Evolutionary conservation across 2,797 vertebrate species (phyloP).

Genomic region (Leuciscus waleckii): DNA sequence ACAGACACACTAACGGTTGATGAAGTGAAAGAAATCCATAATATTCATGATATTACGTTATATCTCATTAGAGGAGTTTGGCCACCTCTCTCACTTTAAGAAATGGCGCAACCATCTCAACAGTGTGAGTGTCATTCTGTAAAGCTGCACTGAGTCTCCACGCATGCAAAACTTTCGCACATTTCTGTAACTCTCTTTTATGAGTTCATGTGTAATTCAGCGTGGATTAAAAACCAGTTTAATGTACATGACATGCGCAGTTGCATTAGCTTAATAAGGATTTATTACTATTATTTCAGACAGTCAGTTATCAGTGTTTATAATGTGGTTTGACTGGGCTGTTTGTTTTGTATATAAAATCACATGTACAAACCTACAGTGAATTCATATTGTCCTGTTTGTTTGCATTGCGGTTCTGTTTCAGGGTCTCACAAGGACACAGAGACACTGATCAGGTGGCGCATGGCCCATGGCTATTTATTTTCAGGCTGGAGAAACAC

Average conservation of each 20-base stretch:
- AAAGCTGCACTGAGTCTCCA: constrained; percentile 4
- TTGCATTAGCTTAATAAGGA: neutral
- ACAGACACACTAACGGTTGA: neutral
- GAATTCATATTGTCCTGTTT: neutral
- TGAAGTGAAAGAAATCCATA: constrained; percentile 17
- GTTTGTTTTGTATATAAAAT: neutral
- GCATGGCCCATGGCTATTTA: constrained; percentile 75
- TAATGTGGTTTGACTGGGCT: neutral
- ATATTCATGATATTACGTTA: neutral
- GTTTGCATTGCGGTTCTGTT: constrained; percentile 15
- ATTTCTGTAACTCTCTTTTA: neutral
- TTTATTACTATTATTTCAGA: neutral
- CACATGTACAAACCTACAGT: neutral
- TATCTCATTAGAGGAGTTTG: neutral
- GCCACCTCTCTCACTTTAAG: neutral
- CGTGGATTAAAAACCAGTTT: neutral
- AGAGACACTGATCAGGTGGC: constrained; percentile 75
- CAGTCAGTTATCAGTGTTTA: neutral
- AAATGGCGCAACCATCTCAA: constrained; percentile 30
- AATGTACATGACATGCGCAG: neutral
- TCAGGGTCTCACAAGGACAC: constrained; percentile 78
- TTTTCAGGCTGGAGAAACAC: constrained; percentile 78
- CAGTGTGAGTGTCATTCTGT: constrained; percentile 30
- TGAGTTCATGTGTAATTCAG: neutral
- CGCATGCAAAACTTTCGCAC: constrained; percentile 25